Conservation (phyloP, 2,797 vertebrate genomes). For the Enteromius radiatus region DNA sequence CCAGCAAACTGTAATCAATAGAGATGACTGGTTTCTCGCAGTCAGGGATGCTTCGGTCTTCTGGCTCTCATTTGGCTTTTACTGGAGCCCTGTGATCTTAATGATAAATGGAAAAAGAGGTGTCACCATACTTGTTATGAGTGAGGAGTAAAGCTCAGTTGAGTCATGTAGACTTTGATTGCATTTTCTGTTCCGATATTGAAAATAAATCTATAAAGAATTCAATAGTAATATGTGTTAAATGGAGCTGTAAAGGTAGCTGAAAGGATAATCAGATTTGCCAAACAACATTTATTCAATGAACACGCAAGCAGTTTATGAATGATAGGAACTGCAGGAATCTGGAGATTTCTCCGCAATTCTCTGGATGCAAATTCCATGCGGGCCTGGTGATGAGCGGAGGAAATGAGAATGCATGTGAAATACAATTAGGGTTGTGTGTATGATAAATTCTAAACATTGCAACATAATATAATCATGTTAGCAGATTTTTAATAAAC, state of each 20-base stretch:
- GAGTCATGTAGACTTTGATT: neutral
- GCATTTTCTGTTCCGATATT: neutral
- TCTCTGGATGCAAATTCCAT: neutral
- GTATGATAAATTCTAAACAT: slow-evolving; percentile 3
- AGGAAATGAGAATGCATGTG: slow-evolving; percentile 18
- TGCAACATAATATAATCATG: neutral
- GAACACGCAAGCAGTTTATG: neutral
- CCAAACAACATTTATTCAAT: neutral
- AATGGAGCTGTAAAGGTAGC: slow-evolving; percentile 10
- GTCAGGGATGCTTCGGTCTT: slow-evolving; percentile 23
- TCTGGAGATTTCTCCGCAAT: neutral
- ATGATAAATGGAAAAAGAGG: neutral
- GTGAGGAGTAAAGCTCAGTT: neutral
- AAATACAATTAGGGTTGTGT: slow-evolving; percentile 3
- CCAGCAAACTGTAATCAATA: slow-evolving; percentile 54
- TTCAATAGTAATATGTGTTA: slow-evolving; percentile 9
- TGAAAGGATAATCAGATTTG: slow-evolving; percentile 8
- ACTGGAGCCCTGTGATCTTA: slow-evolving; percentile 13
- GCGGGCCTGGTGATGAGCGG: slow-evolving; percentile 13
- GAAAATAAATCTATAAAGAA: neutral
- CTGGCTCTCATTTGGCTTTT: slow-evolving; percentile 29
- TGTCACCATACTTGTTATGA: neutral
- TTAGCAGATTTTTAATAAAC: neutral
- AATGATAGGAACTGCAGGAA: neutral
- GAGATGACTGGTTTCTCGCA: slow-evolving; percentile 42